phyloP scores from a whole-genome alignment of 1,140 invertebrate species.

The Phenacoccus solenopsis region DNA sequence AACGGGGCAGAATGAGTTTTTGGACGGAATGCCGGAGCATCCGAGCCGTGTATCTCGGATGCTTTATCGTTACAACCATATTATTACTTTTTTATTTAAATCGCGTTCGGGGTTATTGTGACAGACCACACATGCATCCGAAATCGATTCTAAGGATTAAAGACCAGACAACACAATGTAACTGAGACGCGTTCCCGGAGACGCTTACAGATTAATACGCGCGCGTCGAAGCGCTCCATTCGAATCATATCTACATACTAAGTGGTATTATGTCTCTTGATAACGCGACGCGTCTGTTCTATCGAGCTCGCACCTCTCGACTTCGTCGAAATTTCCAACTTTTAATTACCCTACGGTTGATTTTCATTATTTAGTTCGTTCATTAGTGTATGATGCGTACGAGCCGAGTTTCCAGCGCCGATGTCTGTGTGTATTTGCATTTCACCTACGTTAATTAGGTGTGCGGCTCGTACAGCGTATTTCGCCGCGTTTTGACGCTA shows the following conservation, averaged over 20 bases:
- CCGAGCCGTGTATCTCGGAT: neutral
- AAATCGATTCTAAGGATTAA: neutral
- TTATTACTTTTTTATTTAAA: slow-evolving; percentile 16
- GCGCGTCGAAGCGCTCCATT: neutral
- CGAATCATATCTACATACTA: neutral
- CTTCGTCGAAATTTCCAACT: neutral
- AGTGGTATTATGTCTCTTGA: neutral
- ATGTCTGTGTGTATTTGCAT: neutral
- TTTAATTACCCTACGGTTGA: neutral
- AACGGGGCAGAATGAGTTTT: neutral
- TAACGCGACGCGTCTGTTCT: neutral
- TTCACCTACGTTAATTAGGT: neutral
- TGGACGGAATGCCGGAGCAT: neutral
- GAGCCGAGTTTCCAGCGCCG: neutral
- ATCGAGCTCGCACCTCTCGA: neutral
- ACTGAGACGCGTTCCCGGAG: neutral
- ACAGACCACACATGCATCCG: slow-evolving; percentile 11
- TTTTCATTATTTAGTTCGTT: neutral
- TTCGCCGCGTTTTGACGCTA: no score
- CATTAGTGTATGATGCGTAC: neutral
- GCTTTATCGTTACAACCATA: neutral
- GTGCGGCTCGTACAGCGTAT: no score
- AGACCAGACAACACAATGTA: slow-evolving; percentile 13
- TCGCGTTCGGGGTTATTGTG: neutral
- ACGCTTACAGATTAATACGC: neutral